Evolutionary conservation across 2,888 invertebrate genomes (phyloP).

Genomic region (Euclidia mi): DNA sequence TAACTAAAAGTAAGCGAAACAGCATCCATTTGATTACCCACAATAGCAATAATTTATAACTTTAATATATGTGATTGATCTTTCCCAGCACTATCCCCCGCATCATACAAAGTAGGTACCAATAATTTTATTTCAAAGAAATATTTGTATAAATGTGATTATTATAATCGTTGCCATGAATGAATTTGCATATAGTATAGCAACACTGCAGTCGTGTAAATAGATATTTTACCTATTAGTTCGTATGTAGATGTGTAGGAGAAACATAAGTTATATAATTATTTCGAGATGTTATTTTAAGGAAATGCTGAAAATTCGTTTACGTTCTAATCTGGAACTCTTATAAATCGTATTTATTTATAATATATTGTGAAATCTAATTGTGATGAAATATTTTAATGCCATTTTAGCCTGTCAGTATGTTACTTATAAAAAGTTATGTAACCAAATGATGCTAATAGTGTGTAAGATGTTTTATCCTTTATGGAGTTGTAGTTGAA

Average conservation of each 20-base stretch:
- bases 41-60: slow-evolving; percentile 33
- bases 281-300: slow-evolving; percentile 53
- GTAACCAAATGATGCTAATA: slow-evolving; percentile 89
- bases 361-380: slow-evolving; percentile 76
- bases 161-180: slow-evolving; percentile 64
- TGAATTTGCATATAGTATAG: slow-evolving; percentile 56
- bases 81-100: slow-evolving; percentile 30
- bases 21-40: slow-evolving; percentile 39
- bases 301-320: slow-evolving; percentile 47
- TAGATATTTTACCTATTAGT: slow-evolving; percentile 66
- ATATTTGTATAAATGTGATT: slow-evolving; percentile 56
- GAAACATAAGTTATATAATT: slow-evolving; percentile 61
- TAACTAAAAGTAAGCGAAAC: slow-evolving; percentile 43
- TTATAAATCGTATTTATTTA: slow-evolving; percentile 71
- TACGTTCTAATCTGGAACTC: slow-evolving; percentile 45
- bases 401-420: slow-evolving; percentile 87
- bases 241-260: slow-evolving; percentile 55
- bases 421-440: slow-evolving; percentile 84
- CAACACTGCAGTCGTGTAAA: slow-evolving; percentile 67
- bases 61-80: slow-evolving; percentile 27
- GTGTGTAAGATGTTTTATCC: slow-evolving; percentile 85
- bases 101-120: slow-evolving; percentile 31
- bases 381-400: slow-evolving; percentile 87
- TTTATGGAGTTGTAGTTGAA: slow-evolving; percentile 80
- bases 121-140: slow-evolving; percentile 33